Percentiles rank a stretch among this genome's conserved stretches.
Conservation (phyloP, 2,888 invertebrate species). For the Chorisops tibialis region DNA sequence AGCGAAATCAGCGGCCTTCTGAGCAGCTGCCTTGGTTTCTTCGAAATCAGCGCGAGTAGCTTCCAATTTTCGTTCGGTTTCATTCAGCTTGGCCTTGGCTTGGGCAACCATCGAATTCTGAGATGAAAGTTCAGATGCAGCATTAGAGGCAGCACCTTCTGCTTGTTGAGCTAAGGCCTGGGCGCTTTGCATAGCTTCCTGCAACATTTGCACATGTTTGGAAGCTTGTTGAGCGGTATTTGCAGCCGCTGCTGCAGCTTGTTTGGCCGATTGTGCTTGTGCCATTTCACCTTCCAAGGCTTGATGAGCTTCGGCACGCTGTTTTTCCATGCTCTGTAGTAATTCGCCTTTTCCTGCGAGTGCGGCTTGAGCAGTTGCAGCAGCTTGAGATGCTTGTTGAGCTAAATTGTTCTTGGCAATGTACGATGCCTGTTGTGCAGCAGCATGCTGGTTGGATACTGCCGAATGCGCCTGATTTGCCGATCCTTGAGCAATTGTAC, state of each 20-base stretch:
- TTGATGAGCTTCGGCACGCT: constrained; percentile 68
- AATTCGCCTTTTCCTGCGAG: constrained; percentile 67
- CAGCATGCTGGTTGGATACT: constrained; percentile 68
- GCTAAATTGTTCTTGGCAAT: constrained; percentile 75
- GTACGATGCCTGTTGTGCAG: constrained; percentile 75
- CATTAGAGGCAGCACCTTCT: constrained; percentile 65
- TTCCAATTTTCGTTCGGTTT: constrained; percentile 63
- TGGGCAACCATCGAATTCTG: constrained; percentile 74
- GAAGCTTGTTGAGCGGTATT: constrained; percentile 67
- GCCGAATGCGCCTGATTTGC: constrained; percentile 75
- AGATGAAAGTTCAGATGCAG: constrained; percentile 67
- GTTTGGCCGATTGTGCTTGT: constrained; percentile 68
- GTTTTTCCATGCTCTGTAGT: constrained; percentile 67
- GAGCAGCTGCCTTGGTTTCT: constrained; percentile 66
- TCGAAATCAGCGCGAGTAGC: constrained; percentile 67
- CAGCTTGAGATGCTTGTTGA: constrained; percentile 71
- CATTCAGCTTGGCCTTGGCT: constrained; percentile 62
- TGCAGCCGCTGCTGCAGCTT: constrained; percentile 63
- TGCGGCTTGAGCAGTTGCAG: constrained; percentile 67
- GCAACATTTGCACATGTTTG: constrained; percentile 63
- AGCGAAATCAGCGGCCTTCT: constrained; percentile 62
- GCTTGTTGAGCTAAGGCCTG: constrained; percentile 62
- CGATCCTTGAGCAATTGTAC: constrained; percentile 70
- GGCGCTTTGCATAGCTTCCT: constrained; percentile 68
- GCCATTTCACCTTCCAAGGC: constrained; percentile 65